A percentile compares a stretch with the other conserved stretches of the same genome.
Evolutionary conservation across 2,113 vertebrate genomes (phyloP).

Genomic region (Taxidea taxus): DNA sequence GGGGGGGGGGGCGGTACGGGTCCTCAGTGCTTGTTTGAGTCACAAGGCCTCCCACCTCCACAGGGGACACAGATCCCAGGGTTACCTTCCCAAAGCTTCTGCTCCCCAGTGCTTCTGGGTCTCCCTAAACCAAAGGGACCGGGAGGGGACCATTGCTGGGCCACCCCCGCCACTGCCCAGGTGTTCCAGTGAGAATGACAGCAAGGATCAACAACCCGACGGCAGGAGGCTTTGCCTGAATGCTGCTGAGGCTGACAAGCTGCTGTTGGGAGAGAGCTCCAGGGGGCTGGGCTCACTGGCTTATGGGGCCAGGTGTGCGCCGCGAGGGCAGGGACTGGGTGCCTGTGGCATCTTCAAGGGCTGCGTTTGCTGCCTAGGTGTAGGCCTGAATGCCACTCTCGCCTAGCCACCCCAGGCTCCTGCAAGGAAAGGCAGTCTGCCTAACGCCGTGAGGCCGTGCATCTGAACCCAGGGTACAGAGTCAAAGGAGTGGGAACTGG

Average conservation of each 20-base stretch:
- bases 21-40: background rate
- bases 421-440: background rate
- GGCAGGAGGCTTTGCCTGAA: background rate
- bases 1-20: background rate
- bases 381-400: background rate
- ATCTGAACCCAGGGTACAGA: background rate
- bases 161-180: too few relatives aligned
- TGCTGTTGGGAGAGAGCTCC: background rate
- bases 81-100: background rate
- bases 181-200: background rate
- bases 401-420: background rate
- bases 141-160: background rate
- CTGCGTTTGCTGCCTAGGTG: background rate
- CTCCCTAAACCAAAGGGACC: background rate
- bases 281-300: background rate
- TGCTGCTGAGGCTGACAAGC: background rate
- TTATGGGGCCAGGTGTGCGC: background rate
- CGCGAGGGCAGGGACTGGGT: background rate
- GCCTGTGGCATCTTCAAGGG: background rate
- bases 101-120: background rate
- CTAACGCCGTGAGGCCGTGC: background rate
- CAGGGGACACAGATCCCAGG: background rate
- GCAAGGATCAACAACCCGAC: background rate
- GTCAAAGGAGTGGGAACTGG: background rate
- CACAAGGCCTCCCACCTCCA: background rate